Evolutionary conservation across 2,888 invertebrate species (phyloP).

Genomic region (Microplitis manilae): DNA sequence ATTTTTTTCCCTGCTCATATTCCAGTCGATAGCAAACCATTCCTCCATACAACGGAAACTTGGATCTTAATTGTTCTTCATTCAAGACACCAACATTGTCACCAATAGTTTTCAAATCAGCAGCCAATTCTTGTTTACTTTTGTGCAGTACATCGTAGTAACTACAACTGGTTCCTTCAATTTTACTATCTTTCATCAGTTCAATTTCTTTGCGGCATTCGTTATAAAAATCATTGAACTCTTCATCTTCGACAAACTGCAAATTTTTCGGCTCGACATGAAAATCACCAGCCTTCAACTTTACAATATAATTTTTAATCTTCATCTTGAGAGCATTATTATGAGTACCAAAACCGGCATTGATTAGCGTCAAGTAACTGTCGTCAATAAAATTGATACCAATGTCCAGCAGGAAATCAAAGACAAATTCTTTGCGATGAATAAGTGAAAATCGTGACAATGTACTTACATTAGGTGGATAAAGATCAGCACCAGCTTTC

Average conservation of each 20-base stretch:
- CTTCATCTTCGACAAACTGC: not conserved
- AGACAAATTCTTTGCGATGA: not conserved
- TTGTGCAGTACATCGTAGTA: not conserved
- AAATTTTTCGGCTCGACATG: not conserved
- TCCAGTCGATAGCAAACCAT: not conserved
- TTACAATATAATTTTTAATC: not conserved
- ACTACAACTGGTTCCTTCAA: not conserved
- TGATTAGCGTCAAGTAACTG: not conserved
- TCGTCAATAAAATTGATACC: not conserved
- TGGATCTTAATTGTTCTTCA: not conserved
- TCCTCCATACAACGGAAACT: not conserved
- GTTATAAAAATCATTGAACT: not conserved
- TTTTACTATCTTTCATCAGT: not conserved
- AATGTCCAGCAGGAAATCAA: not conserved
- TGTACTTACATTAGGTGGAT: not conserved
- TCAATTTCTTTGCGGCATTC: not conserved
- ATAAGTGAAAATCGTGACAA: not conserved
- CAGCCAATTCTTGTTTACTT: not conserved
- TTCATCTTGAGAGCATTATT: not conserved
- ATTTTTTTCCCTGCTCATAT: not conserved
- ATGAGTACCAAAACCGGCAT: not conserved
- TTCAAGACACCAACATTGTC: not conserved
- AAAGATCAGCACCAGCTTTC: not conserved
- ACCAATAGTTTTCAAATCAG: not conserved
- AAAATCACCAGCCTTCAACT: not conserved